Conservation (phyloP, 2,888 invertebrate genomes). For the Oxytorus armatus region DNA sequence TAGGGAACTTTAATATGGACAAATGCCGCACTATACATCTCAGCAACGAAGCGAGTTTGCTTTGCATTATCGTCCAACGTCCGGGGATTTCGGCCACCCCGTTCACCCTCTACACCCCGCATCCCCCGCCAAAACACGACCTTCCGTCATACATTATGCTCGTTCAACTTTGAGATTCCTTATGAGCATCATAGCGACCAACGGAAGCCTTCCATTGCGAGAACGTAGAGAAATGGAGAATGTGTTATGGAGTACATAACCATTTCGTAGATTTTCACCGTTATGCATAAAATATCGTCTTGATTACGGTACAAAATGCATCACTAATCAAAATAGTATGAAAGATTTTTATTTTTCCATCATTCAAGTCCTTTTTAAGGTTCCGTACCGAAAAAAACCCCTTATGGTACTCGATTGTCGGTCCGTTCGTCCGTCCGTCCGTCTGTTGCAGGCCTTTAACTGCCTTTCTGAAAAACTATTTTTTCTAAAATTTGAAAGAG, state of each 20-base stretch:
- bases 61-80: constrained; percentile 82
- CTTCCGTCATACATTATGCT: constrained; percentile 58
- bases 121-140: not conserved
- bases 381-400: no score
- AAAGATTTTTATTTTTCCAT: no score
- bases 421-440: no score
- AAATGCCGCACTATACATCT: constrained; percentile 82
- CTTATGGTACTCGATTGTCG: no score
- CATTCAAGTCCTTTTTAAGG: no score
- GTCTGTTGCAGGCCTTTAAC: no score
- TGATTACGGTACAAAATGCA: no score
- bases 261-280: constrained; percentile 1
- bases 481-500: no score
- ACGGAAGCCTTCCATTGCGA: constrained; percentile 33
- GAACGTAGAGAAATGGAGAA: constrained; percentile 9
- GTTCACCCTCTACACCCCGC: constrained; percentile 5
- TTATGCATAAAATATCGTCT: no score
- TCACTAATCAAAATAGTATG: no score
- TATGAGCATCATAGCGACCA: constrained; percentile 34
- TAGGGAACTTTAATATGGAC: constrained; percentile 80
- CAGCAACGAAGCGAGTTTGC: constrained; percentile 78
- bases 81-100: constrained; percentile 49
- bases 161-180: constrained; percentile 63
- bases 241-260: not conserved
- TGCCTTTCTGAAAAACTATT: no score